Percentiles rank a stretch among this genome's conserved stretches.
Conservation (phyloP, 1,140 invertebrate species). For the Diorhabda carinulata region DNA sequence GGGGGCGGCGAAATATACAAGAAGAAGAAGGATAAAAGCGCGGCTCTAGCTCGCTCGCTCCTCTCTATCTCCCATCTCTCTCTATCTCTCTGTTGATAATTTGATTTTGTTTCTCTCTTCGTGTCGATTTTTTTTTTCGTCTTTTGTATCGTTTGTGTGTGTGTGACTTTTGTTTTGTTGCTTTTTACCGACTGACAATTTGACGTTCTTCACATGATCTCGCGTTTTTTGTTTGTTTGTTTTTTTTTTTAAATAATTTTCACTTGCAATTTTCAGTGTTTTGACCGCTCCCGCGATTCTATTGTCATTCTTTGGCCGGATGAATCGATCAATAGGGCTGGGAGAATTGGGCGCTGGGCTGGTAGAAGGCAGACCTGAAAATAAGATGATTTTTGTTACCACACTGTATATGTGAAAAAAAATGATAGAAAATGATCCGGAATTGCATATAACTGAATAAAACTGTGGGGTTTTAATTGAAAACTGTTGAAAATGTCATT, state of each 20-base stretch:
- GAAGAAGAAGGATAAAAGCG: neutral
- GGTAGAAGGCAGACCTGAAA: conserved; percentile 66
- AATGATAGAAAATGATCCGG: no score
- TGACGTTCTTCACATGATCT: conserved; percentile 22
- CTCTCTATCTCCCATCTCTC: neutral
- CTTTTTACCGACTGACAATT: conserved; percentile 36
- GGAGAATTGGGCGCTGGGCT: conserved; percentile 58
- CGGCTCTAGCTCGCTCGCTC: neutral
- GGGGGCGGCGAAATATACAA: neutral
- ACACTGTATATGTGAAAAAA: no score
- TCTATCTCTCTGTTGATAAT: neutral
- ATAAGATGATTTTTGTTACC: neutral
- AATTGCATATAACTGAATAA: no score
- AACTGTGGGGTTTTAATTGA: no score
- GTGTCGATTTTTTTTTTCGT: conserved; percentile 8
- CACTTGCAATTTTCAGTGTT: conserved; percentile 39
- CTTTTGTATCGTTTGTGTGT: conserved; percentile 26
- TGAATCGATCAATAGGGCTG: conserved; percentile 48
- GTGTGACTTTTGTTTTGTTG: conserved; percentile 28
- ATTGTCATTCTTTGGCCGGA: conserved; percentile 28
- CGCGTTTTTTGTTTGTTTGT: no score
- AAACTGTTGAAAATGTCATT: no score
- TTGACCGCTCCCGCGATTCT: conserved; percentile 44
- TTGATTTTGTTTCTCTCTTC: neutral
- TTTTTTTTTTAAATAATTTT: conserved; percentile 24